Base-by-base conservation (phyloP, 2,113 vertebrate species). In the Chamaea fasciata region DNA sequence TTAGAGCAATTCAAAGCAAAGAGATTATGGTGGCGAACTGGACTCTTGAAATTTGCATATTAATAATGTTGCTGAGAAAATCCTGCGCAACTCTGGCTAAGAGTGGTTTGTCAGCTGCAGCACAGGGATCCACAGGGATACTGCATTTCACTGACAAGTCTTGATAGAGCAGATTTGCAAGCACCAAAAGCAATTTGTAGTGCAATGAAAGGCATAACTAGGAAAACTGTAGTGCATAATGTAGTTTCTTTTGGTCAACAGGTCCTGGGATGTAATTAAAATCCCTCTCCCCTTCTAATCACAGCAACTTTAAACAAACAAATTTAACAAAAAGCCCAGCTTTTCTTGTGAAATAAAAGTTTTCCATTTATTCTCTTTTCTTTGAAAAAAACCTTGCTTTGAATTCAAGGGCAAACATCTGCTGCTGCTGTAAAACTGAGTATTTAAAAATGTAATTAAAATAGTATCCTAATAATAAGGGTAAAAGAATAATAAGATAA, bases 41-140 rank as follows among this genome's bases (percentile, higher is more conserved):
- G 41, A 60, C 50, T 79, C 39, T 63, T 46, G 67, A 44, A 65
- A 97, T 95, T 93, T 93, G 82, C 82, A 88, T 94, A 64, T 80
- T 94, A 90, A 70, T 85, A 28, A 26, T 28, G 42, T 39, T 69
- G 67, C 77, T 83, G 42, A 88, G 85, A 44, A 83, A 64, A 92
- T 63, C 77, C 67, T 92, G 50, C 39, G 9, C 13, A 46, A 4
- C 55, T 55, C 46, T 55, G 55, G 39, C 59, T 86, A 4, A 62
- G 74, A 83, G 62, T 39, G 35, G 15, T 12, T 84, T 75, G 64
- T 79, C 65, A 74, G 6, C 57, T 65, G 67, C 55, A 80, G 41
- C 49, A 20, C 28, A 18, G 46, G 49, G 62, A 37, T 85, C 30
- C 59, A 31, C 16, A 3, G 27, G 22, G 47, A 49, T 49, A 49